Base-by-base conservation (phyloP, 2,113 vertebrate genomes). In the Puntigrus tetrazona region DNA sequence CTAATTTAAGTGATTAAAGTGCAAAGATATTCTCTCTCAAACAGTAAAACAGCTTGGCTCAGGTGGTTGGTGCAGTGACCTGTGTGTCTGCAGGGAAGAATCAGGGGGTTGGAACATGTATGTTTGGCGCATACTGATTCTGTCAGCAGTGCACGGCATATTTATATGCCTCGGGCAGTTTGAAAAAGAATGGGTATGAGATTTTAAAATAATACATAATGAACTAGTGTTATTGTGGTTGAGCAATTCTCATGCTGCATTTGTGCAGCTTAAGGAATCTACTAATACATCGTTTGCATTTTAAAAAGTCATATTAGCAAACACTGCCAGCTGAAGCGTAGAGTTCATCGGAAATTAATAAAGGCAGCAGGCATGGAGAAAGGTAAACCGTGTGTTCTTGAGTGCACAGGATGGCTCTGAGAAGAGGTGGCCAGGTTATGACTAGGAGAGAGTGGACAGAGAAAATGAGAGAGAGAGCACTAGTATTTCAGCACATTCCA, bases 401-500 rank as follows among this genome's bases (percentile, higher is more conserved):
- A 86, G 34, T 47, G 72, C 50, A 84, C 36, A 85, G 72, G 84
- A 86, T 85, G 57, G 77, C 10, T 63, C 74, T 43, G 77, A 84
- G 70, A 84, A 85, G 79, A 88, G 88, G 77, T 85, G 81, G 43
- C 78, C 5, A 72, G 89, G 76, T 75, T 81, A 72, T 82, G 83
- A 82, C 65, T 47, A 76, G 69, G 2, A 77, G 1, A 72, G 81
- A 86, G 73, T 29, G 22, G 80, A 59, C 43, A 67, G 43, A 59
- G 31, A 70, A 34, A 81, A 47, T 50, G 78, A 82, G 78, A 84
- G 78, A 65, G 83, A 79, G 89, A 41, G 78, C 45, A 67, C 63
- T 78, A 81, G 82, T 86, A 59, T 87, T 79, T 72, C 83, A 86
- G 59, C 79, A 85, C 79, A 69, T 86, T 88, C 88, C 90, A 86